Conservation (phyloP, 1,140 invertebrate species). For the Rhagoletis zephyria region DNA sequence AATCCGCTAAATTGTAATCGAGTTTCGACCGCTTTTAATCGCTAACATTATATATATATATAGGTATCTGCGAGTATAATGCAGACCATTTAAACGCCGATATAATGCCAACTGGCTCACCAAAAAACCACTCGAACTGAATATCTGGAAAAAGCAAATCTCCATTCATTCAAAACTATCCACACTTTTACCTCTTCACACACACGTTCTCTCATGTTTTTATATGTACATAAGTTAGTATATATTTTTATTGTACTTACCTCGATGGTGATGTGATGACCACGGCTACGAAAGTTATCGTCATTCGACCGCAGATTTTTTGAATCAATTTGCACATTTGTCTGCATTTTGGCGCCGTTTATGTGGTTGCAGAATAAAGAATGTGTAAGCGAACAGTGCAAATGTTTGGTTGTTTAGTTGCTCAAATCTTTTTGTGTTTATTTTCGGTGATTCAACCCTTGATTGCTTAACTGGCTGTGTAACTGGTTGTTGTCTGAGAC, state of each 20-base stretch:
- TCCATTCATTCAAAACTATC: too few species aligned
- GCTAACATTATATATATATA: too few species aligned
- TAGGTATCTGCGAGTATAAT: too few species aligned
- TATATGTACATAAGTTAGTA: too few species aligned
- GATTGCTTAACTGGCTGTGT: slow-evolving; percentile 23
- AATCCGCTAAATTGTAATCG: too few species aligned
- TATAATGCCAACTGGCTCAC: too few species aligned
- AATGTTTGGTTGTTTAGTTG: not conserved
- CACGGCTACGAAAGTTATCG: slow-evolving; percentile 74
- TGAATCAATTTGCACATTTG: slow-evolving; percentile 80
- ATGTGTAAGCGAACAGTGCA: not conserved
- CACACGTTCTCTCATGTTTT: too few species aligned
- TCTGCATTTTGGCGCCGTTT: slow-evolving; percentile 75
- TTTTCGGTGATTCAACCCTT: not conserved
- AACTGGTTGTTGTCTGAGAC: not conserved
- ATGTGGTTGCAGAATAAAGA: not conserved
- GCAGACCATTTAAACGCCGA: too few species aligned
- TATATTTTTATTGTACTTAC: slow-evolving; percentile 60
- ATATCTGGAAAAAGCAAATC: too few species aligned
- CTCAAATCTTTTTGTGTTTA: not conserved
- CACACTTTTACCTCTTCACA: too few species aligned
- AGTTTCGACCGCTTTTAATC: too few species aligned
- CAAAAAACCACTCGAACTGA: too few species aligned
- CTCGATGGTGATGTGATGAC: slow-evolving; percentile 74
- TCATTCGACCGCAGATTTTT: slow-evolving; percentile 77